A percentile compares a stretch with the other conserved stretches of the same genome.
Conservation (phyloP, 1,140 invertebrate species). For the Orchesella cincta region DNA sequence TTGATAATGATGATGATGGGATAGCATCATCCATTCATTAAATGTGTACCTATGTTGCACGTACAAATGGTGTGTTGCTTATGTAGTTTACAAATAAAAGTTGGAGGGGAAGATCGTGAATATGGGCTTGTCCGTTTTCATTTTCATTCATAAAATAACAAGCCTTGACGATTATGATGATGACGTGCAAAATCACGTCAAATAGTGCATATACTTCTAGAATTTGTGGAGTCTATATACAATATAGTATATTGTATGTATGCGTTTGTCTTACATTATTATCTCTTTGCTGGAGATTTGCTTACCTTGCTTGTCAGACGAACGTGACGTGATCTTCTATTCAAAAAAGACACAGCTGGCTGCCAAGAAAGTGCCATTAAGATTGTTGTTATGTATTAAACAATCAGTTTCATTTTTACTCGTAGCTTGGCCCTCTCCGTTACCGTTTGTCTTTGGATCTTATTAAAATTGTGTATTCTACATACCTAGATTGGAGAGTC, state of each 20-base stretch:
- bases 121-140: slow-evolving; percentile 38
- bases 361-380: not conserved
- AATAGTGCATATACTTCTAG: not conserved
- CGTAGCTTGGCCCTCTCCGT: too few relatives aligned
- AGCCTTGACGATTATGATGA: not conserved
- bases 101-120: slow-evolving; percentile 21
- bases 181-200: slow-evolving; percentile 17
- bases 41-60: not conserved
- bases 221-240: not conserved
- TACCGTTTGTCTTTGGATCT: too few relatives aligned
- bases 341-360: not conserved
- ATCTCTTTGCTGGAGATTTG: not conserved
- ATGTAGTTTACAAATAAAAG: not conserved
- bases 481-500: too few relatives aligned
- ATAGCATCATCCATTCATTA: not conserved
- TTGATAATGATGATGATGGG: not conserved
- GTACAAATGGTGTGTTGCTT: not conserved
- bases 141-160: slow-evolving; percentile 40
- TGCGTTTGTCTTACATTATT: too few relatives aligned
- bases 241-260: too few relatives aligned
- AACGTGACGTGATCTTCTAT: not conserved
- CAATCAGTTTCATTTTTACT: too few relatives aligned
- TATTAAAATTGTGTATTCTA: too few relatives aligned
- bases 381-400: not conserved
- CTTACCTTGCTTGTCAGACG: not conserved